Evolutionary conservation across 2,797 vertebrate genomes (phyloP).

Genomic region (Coregonus suidteri): DNA sequence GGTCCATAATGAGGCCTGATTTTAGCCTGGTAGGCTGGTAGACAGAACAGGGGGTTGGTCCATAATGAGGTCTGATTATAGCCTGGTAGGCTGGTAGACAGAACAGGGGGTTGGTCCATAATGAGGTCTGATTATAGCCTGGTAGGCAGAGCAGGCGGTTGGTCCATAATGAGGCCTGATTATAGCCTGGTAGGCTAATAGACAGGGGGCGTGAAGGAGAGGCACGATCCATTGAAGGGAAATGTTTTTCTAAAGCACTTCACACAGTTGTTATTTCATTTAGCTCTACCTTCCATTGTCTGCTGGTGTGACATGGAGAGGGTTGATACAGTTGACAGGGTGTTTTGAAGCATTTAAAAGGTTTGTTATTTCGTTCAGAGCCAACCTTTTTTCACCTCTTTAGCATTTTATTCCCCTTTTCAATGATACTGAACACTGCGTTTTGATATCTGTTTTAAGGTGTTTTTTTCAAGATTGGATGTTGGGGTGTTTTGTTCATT

Average conservation of each 20-base stretch:
- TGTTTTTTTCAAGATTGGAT: too few species aligned
- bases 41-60: background rate
- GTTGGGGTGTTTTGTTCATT: background rate
- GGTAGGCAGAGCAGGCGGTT: too few species aligned
- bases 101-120: background rate
- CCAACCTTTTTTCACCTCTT: background rate
- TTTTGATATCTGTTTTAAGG: background rate
- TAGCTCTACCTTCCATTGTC: conserved; percentile 21
- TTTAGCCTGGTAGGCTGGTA: too few species aligned
- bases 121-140: background rate
- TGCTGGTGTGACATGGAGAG: background rate
- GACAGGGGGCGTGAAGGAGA: too few species aligned
- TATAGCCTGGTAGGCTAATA: too few species aligned
- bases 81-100: background rate
- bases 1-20: too few species aligned
- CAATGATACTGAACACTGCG: background rate
- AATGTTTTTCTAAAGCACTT: too few species aligned
- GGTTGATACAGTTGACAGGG: too few species aligned
- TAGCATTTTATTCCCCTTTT: background rate
- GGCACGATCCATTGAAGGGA: too few species aligned
- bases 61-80: background rate
- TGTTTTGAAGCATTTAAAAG: too few species aligned
- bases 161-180: too few species aligned
- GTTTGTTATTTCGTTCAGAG: background rate
- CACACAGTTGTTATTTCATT: too few species aligned